Evolutionary conservation across 1,140 invertebrate genomes (phyloP).

Genomic region (Oedothorax gibbosus): DNA sequence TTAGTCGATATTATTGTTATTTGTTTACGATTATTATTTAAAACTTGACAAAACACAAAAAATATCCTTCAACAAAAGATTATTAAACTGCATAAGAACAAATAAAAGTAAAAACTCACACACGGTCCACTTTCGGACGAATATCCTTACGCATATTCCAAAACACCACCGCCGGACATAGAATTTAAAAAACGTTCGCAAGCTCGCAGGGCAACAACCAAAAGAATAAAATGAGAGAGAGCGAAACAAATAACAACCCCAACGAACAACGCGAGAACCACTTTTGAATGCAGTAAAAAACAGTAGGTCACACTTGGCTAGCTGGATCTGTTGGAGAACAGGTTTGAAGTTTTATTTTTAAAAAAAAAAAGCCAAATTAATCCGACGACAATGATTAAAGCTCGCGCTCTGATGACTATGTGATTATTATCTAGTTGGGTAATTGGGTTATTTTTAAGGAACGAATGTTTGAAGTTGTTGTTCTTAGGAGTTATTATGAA

Average conservation of each 20-base stretch:
- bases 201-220: not conserved
- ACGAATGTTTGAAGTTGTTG: too few relatives aligned
- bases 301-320: slow-evolving; percentile 36
- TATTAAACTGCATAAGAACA: not conserved
- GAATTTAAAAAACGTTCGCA: not conserved
- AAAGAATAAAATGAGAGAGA: slow-evolving; percentile 1
- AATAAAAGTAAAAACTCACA: slow-evolving; percentile 18
- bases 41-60: too few relatives aligned
- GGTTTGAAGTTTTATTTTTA: not conserved
- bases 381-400: slow-evolving; percentile 27
- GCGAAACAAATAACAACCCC: not conserved
- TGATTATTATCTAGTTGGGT: not conserved
- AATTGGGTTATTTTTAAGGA: too few relatives aligned
- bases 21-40: too few relatives aligned
- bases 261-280: slow-evolving; percentile 10
- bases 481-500: too few relatives aligned
- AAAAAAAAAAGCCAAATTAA: slow-evolving; percentile 18
- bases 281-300: slow-evolving; percentile 23
- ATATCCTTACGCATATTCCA: slow-evolving; percentile 20
- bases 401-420: slow-evolving; percentile 1
- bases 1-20: too few relatives aligned
- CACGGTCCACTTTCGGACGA: not conserved
- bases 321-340: slow-evolving; percentile 5
- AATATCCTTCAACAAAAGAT: too few relatives aligned
- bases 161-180: not conserved